Evolutionary conservation across 2,113 vertebrate genomes (phyloP).

Genomic region (Megaceryle torquata): DNA sequence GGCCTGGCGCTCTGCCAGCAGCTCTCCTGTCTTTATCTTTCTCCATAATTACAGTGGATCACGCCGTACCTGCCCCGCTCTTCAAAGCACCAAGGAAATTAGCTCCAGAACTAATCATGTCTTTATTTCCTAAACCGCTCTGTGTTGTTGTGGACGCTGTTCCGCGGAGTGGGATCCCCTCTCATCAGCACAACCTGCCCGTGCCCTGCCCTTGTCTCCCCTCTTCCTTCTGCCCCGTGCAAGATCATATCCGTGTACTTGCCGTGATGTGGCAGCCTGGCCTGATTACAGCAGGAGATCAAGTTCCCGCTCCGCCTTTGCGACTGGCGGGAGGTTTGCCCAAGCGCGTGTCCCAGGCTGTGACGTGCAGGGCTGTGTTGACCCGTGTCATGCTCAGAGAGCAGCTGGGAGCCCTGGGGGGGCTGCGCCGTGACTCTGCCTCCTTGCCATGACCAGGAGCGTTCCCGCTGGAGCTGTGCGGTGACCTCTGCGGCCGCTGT

Average conservation of each 20-base stretch:
- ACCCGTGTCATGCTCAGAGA: rapidly evolving
- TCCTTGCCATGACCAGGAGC: not conserved
- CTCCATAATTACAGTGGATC: slow-evolving; percentile 19
- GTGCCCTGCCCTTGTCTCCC: not conserved
- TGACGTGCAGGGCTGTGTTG: not conserved
- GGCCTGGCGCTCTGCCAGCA: not conserved
- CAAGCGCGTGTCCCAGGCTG: rapidly evolving
- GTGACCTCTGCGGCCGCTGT: not conserved
- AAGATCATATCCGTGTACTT: not conserved
- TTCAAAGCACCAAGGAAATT: slow-evolving; percentile 49
- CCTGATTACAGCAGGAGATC: rapidly evolving
- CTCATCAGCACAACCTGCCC: not conserved
- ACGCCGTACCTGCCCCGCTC: slow-evolving; percentile 19
- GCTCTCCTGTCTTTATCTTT: not conserved
- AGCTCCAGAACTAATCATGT: slow-evolving; percentile 35
- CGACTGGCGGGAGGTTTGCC: not conserved
- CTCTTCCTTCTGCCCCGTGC: not conserved
- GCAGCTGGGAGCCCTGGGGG: not conserved
- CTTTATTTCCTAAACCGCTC: slow-evolving; percentile 2
- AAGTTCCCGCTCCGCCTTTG: not conserved
- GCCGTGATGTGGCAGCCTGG: not conserved
- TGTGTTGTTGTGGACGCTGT: rapidly evolving
- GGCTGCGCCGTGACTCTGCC: not conserved
- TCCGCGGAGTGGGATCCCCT: not conserved
- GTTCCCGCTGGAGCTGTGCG: not conserved